Evolutionary conservation across 2,113 vertebrate species (phyloP).

Genomic region (Syngnathus floridae): DNA sequence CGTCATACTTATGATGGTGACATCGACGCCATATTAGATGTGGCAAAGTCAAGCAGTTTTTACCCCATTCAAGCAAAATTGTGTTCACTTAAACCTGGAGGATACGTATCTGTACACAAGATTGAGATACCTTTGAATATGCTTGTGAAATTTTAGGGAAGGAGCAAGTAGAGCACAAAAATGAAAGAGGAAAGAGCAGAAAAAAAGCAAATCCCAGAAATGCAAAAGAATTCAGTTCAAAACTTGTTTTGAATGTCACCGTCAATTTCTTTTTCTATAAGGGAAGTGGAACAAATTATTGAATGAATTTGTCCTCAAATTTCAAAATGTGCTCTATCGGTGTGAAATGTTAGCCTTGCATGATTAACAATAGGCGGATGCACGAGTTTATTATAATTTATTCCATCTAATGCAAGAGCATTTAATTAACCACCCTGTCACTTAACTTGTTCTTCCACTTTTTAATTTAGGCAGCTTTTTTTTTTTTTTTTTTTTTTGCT

Average conservation of each 20-base stretch:
- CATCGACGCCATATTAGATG: background rate
- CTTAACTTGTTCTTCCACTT: slow-evolving; percentile 20
- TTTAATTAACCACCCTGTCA: too few relatives aligned
- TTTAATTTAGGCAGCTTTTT: background rate
- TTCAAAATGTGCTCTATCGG: too few relatives aligned
- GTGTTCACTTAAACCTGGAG: too few relatives aligned
- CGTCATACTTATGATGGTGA: background rate
- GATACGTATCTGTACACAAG: background rate
- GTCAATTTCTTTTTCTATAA: too few relatives aligned
- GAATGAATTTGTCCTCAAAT: too few relatives aligned
- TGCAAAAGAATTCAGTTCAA: too few relatives aligned
- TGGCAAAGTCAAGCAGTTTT: background rate
- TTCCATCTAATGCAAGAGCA: too few relatives aligned
- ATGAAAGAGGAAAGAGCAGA: background rate
- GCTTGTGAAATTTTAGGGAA: background rate
- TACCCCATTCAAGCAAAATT: background rate
- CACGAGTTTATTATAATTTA: too few relatives aligned
- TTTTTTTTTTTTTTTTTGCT: slow-evolving; percentile 10
- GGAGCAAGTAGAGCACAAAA: background rate
- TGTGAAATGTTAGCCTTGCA: too few relatives aligned
- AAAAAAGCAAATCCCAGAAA: background rate
- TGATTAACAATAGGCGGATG: too few relatives aligned
- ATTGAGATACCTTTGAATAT: background rate
- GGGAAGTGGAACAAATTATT: too few relatives aligned
- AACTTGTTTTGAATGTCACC: too few relatives aligned